These are phyloP conservation scores for Sycophaga agraensis DNA, from an alignment of 1,140 invertebrate genomes.

Conservation along the genomic window DNA sequence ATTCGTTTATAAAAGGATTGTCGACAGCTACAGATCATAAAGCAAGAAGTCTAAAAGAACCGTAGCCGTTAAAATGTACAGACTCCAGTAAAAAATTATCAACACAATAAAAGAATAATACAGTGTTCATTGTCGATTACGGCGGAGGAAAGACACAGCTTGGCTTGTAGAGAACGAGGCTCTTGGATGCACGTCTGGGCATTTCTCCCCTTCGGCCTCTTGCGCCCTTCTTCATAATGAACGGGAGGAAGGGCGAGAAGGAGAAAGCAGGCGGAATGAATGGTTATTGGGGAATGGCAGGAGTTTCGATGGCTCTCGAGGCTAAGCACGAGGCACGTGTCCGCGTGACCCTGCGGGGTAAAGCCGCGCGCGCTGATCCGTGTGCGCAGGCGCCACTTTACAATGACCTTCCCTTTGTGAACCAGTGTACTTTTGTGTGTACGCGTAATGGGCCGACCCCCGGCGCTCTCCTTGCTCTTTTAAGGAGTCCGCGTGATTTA, in stretches of 20 bases:
- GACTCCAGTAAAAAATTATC: too few species aligned
- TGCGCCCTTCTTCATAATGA: too few species aligned
- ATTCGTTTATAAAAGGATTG: too few species aligned
- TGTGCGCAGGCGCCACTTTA: neutral
- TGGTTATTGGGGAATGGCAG: neutral
- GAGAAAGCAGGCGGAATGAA: neutral
- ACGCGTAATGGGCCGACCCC: neutral
- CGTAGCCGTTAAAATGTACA: too few species aligned
- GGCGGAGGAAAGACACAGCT: too few species aligned
- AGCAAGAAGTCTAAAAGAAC: too few species aligned
- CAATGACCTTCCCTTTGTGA: neutral
- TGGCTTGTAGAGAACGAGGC: too few species aligned
- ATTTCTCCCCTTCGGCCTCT: neutral
- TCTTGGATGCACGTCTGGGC: too few species aligned
- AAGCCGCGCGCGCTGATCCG: neutral
- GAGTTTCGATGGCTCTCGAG: slow-evolving; percentile 7
- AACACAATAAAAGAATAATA: too few species aligned
- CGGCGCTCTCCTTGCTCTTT: neutral
- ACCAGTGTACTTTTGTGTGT: neutral
- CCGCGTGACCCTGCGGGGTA: neutral
- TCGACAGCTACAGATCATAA: too few species aligned
- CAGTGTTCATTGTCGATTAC: too few species aligned
- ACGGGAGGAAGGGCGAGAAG: neutral
- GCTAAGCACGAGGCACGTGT: slow-evolving; percentile 7
- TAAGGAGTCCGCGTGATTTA: slow-evolving; percentile 17